A percentile compares a stretch with the other conserved stretches of the same genome.
phyloP scores from a whole-genome alignment of 1,140 invertebrate species.

The Eubasilissa regina region DNA sequence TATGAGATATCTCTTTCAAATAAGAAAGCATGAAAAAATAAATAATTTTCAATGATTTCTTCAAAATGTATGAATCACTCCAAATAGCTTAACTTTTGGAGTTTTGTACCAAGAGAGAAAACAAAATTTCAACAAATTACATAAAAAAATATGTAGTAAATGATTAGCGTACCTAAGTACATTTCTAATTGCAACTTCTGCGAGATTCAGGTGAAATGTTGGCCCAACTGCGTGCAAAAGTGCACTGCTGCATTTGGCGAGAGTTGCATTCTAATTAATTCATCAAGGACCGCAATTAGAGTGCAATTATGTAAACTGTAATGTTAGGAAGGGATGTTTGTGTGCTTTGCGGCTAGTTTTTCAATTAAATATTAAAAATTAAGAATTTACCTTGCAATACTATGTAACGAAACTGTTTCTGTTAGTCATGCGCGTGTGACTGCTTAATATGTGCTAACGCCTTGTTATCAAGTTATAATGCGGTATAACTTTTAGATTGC shows the following conservation, averaged over 20 bases:
- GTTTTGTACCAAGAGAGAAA: neutral
- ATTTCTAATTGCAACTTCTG: conserved; percentile 14
- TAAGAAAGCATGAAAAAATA: too few relatives aligned
- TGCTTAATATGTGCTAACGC: too few relatives aligned
- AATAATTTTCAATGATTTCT: too few relatives aligned
- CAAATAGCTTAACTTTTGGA: too few relatives aligned
- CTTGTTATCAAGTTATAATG: too few relatives aligned
- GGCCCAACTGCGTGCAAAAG: neutral
- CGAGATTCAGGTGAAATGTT: conserved; percentile 7
- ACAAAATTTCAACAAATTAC: neutral
- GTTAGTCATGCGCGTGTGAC: too few relatives aligned
- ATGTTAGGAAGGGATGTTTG: neutral
- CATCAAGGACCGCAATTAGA: conserved; percentile 42
- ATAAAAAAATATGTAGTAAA: neutral
- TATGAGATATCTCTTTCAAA: too few relatives aligned
- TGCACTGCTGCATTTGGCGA: conserved; percentile 16
- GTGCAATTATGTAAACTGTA: conserved; percentile 29
- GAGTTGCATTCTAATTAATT: conserved; percentile 30
- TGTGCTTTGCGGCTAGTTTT: neutral
- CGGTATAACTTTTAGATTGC: too few relatives aligned
- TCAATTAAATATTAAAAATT: neutral
- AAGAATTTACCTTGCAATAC: neutral
- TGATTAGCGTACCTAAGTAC: conserved; percentile 23
- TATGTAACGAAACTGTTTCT: too few relatives aligned
- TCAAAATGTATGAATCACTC: neutral